phyloP scores from a whole-genome alignment of 2,888 invertebrate species.

The Nomada hirtipes region DNA sequence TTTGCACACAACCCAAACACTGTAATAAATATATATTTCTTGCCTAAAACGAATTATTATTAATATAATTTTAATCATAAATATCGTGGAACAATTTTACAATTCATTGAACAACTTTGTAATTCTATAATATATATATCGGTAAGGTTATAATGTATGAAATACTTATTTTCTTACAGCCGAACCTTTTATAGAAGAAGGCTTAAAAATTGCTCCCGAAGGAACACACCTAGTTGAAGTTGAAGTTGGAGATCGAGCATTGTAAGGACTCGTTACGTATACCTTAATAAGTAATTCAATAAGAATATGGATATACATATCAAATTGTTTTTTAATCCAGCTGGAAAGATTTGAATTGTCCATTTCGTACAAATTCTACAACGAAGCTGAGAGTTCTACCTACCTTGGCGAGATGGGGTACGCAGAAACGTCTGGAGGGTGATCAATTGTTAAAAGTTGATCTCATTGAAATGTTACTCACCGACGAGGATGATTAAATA shows the following conservation, averaged over 20 bases:
- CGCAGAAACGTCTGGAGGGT: constrained; percentile 92
- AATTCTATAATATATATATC: neutral
- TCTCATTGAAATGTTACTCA: constrained; percentile 92
- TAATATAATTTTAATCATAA: neutral
- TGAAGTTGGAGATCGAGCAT: constrained; percentile 90
- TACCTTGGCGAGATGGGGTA: constrained; percentile 92
- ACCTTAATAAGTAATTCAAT: no score
- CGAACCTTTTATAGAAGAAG: constrained; percentile 90
- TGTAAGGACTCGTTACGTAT: constrained; percentile 86
- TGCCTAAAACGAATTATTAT: neutral
- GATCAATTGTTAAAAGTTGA: constrained; percentile 90
- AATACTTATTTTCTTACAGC: constrained; percentile 85
- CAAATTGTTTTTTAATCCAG: constrained; percentile 82
- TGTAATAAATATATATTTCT: neutral
- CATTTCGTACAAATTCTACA: constrained; percentile 91
- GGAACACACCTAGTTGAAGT: constrained; percentile 90
- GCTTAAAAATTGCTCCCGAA: constrained; percentile 87
- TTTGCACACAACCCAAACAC: constrained; percentile 52
- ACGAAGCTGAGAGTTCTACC: constrained; percentile 92
- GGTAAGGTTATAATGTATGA: neutral
- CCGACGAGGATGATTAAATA: constrained; percentile 87
- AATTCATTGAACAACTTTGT: neutral
- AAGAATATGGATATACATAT: no score
- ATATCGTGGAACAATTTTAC: neutral
- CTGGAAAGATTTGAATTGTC: constrained; percentile 93